phyloP scores from a whole-genome alignment of 2,888 invertebrate species.

The Parnassius smintheus region DNA sequence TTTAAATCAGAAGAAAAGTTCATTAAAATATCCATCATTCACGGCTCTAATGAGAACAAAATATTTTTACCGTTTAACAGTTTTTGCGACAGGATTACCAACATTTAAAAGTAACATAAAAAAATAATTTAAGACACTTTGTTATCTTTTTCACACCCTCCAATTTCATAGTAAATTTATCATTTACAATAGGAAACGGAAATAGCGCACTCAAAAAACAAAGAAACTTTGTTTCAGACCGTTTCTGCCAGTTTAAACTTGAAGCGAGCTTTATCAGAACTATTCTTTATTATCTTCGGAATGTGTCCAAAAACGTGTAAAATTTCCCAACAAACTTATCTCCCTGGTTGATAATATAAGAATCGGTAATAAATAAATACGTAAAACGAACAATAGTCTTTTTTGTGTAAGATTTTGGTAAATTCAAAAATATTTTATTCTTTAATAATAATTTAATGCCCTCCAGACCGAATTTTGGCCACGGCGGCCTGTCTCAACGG shows the following conservation, averaged over 20 bases:
- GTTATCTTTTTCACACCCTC: slow-evolving; percentile 9
- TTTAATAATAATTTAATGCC: too few relatives aligned
- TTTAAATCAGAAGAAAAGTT: slow-evolving; percentile 36
- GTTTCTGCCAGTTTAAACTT: background rate
- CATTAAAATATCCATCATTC: slow-evolving; percentile 36
- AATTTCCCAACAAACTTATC: slow-evolving; percentile 27
- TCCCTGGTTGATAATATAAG: slow-evolving; percentile 10
- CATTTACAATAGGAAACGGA: slow-evolving; percentile 7
- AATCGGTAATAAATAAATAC: slow-evolving; percentile 15
- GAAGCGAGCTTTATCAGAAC: slow-evolving; percentile 16
- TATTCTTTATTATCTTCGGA: slow-evolving; percentile 18
- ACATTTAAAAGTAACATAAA: background rate
- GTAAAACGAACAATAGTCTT: background rate
- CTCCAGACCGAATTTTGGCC: too few relatives aligned
- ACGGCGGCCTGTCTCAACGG: too few relatives aligned
- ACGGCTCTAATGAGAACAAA: slow-evolving; percentile 1
- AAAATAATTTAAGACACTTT: background rate
- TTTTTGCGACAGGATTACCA: slow-evolving; percentile 8
- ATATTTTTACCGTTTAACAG: background rate
- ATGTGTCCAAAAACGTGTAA: slow-evolving; percentile 25
- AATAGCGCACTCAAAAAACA: slow-evolving; percentile 1
- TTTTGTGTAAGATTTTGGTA: background rate
- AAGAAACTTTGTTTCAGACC: background rate
- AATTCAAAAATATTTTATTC: too few relatives aligned
- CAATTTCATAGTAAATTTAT: slow-evolving; percentile 1